Base-by-base conservation (phyloP, 2,888 invertebrate genomes). In the Neocrepidodera transversa region DNA sequence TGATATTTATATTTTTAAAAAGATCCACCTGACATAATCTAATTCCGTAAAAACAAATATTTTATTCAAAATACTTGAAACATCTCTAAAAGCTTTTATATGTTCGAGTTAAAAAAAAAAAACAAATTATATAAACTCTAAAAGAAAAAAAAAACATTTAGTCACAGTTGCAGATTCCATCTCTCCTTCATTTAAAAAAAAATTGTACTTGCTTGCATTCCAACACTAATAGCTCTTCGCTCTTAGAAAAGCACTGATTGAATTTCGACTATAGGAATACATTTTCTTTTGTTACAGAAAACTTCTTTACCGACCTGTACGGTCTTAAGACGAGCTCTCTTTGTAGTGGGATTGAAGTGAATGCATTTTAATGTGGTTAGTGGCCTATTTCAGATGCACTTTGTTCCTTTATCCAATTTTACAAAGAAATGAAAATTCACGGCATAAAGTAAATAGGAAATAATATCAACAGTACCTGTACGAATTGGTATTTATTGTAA, bases 181-280 rank as follows among this genome's bases (percentile, higher is more conserved):
- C 35, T 35, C 13, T 11, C 35, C 8, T 3, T 2, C 2, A 14
- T 35, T 13, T 7, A 5, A 14, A 36, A 2, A 36, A 36, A 36
- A 36, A 13, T 2, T 14, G 13, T 6, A 36, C n/a, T 30, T 36
- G 2, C 14, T 2, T 14, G 26, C 38, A 51, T 51, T 38, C 11
- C 28, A 38, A 40, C 20, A 26, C 30, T 69, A 70, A 70, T 64
- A 61, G 66, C 64, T 63, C 68, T 66, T 63, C 62, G 64, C 62
- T 66, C 62, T 50, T 32, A 64, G 66, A 67, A 65, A 60, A 66
- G 66, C 62, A 60, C 52, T 68, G 70, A 68, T 68, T 68, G 68
- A 68, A 65, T 68, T 68, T 54, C 58, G 48, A 47, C 60, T 35
- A 36, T 42, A 23, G 30, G 60, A 58, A 64, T 59, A 61, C 49